These are phyloP conservation scores for Phymastichus coffea DNA, from an alignment of 1,140 invertebrate species.

Conservation along the genomic window DNA sequence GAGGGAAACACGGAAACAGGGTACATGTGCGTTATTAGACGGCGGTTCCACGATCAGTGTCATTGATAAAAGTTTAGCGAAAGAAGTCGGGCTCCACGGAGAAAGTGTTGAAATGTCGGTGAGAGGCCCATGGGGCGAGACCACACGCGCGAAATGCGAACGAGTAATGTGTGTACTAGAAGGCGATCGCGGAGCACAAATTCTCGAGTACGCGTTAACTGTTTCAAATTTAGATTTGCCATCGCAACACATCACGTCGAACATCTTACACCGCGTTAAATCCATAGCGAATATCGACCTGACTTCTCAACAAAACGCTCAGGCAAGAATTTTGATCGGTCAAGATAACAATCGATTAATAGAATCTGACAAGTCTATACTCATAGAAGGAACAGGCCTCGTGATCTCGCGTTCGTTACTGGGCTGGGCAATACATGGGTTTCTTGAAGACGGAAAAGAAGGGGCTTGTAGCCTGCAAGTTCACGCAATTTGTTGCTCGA, in stretches of 20 bases:
- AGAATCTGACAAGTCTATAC: not conserved
- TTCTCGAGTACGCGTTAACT: not conserved
- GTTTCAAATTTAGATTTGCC: not conserved
- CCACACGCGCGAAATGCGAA: not conserved
- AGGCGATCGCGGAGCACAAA: not conserved
- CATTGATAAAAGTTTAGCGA: not conserved
- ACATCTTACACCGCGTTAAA: not conserved
- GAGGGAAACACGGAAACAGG: not conserved
- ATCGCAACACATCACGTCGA: not conserved
- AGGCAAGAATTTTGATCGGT: not conserved
- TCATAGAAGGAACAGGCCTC: not conserved
- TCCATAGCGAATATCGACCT: not conserved
- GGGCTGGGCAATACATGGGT: not conserved
- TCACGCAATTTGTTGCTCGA: too few relatives aligned
- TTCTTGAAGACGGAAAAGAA: not conserved
- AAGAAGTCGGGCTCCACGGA: not conserved
- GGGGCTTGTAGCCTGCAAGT: too few relatives aligned
- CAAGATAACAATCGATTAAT: not conserved
- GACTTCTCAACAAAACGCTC: not conserved
- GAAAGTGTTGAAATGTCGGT: not conserved
- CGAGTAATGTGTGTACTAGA: not conserved
- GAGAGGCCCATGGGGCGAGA: not conserved
- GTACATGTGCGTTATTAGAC: not conserved
- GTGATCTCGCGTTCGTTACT: not conserved
- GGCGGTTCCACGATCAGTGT: not conserved